Evolutionary conservation across 2,888 invertebrate genomes (phyloP).

Genomic region (Gonocerus acuteangulatus): DNA sequence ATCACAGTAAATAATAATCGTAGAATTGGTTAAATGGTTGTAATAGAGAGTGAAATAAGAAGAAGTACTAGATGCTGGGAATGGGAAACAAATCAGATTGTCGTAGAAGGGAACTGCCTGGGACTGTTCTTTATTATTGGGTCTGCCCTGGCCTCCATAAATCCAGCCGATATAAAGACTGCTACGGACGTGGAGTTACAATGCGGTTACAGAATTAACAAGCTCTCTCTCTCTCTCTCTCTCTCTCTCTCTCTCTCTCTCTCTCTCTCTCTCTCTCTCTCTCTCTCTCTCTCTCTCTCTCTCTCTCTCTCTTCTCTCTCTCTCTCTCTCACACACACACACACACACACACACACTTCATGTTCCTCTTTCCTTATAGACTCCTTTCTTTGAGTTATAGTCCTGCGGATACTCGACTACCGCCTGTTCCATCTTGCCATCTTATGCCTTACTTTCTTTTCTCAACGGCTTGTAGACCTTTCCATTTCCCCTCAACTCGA

Average conservation of each 20-base stretch:
- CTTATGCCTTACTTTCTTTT: too few species aligned
- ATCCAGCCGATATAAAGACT: neutral
- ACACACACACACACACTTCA: neutral
- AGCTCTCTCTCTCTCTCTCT: constrained; percentile 1
- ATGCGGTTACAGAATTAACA: neutral
- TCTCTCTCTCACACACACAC: neutral
- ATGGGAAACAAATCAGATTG: constrained; percentile 1
- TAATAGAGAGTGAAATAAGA: neutral
- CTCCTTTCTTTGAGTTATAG: too few species aligned
- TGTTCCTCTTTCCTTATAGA: neutral
- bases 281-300: constrained; percentile 1
- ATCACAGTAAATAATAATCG: too few species aligned
- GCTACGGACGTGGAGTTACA: neutral
- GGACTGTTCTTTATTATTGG: neutral
- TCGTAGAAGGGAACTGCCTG: neutral
- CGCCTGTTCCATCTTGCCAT: too few species aligned
- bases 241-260: constrained; percentile 1
- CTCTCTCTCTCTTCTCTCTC: neutral
- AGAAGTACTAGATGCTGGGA: neutral
- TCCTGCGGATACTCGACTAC: too few species aligned
- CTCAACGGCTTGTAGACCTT: too few species aligned
- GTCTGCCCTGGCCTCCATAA: neutral
- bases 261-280: constrained; percentile 1
- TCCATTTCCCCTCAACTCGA: too few species aligned
- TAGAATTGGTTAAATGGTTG: neutral